Percentiles rank a stretch among this genome's conserved stretches.
Evolutionary conservation across 37 sponge, comb jelly and placozoan species (phyloP).

Genomic region (Aphrocallistes beatrix): DNA sequence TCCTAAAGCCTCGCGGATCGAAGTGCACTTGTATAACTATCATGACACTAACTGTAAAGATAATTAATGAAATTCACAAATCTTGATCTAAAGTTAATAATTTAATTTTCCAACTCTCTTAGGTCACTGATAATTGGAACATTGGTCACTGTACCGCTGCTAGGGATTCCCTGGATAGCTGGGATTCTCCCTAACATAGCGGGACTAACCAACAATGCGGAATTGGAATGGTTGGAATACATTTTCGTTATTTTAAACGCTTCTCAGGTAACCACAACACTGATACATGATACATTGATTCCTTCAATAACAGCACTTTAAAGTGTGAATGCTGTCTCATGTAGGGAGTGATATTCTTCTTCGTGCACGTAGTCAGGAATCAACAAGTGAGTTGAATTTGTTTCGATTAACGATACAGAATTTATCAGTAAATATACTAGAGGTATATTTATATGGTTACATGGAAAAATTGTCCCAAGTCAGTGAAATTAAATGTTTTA

Average conservation of each 20-base stretch:
- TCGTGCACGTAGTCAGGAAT: neutral
- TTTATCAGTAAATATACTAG: too few species aligned
- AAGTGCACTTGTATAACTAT: too few species aligned
- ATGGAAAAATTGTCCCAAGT: too few species aligned
- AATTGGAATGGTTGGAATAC: neutral
- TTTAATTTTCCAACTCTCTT: neutral
- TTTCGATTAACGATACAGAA: too few species aligned
- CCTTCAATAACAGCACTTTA: too few species aligned
- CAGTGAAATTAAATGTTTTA: too few species aligned
- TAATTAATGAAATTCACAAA: too few species aligned
- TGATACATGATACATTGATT: too few species aligned
- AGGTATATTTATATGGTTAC: too few species aligned
- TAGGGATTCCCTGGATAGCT: neutral
- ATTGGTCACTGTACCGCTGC: neutral
- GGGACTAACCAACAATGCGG: neutral
- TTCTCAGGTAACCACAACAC: neutral
- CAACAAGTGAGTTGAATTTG: neutral
- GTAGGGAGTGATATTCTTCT: conserved; percentile 8
- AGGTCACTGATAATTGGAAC: neutral
- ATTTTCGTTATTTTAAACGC: neutral
- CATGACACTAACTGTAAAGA: too few species aligned
- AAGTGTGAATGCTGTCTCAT: neutral
- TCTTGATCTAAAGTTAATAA: too few species aligned
- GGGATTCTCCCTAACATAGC: neutral
- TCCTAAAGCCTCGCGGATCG: too few species aligned